Conservation (phyloP, 2,888 invertebrate genomes). For the Yponomeuta evonymella region DNA sequence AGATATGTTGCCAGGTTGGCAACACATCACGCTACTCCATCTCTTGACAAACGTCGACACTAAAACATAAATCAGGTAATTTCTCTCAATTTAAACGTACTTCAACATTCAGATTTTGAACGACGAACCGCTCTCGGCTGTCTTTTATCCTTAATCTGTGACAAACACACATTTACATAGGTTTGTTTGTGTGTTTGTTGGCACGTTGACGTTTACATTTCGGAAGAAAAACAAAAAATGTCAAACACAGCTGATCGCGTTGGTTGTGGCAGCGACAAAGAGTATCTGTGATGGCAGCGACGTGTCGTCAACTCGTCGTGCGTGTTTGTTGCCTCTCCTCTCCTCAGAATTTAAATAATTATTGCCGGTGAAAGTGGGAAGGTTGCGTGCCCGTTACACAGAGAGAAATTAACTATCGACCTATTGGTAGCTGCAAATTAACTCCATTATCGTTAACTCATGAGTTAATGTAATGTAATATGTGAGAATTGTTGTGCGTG, state of each 20-base stretch:
- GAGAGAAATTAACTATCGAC: constrained; percentile 3
- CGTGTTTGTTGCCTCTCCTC: background rate
- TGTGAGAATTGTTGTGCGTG: constrained; percentile 20
- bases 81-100: no score
- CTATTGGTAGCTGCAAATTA: background rate
- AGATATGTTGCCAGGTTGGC: no score
- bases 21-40: no score
- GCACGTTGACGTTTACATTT: background rate
- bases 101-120: no score
- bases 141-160: background rate
- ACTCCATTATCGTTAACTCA: constrained; percentile 8
- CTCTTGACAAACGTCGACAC: no score
- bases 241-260: constrained; percentile 12
- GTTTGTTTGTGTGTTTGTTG: background rate
- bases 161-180: background rate
- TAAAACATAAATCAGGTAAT: no score
- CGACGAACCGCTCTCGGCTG: no score
- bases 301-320: background rate
- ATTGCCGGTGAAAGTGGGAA: constrained; percentile 23
- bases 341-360: constrained; percentile 4
- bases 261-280: background rate
- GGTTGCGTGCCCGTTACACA: constrained; percentile 8
- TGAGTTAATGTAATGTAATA: constrained; percentile 15
- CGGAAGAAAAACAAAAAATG: background rate
- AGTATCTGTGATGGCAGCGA: background rate